phyloP scores from a whole-genome alignment of 2,797 vertebrate genomes.

The Gymnoscopelus braueri region DNA sequence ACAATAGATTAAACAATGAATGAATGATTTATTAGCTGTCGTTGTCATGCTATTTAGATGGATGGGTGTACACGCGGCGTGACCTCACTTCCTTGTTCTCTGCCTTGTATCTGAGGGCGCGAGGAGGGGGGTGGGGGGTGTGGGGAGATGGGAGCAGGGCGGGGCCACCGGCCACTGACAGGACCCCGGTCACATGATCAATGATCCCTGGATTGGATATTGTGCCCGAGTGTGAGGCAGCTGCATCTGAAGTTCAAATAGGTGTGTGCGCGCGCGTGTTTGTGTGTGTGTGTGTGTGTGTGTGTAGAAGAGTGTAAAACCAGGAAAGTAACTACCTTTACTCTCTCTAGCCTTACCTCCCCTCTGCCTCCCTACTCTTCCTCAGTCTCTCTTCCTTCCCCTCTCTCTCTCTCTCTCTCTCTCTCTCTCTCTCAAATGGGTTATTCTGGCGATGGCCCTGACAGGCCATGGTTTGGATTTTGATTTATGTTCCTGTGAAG shows the following conservation, averaged over 20 bases:
- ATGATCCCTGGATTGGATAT: constrained; percentile 77
- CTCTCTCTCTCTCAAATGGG: constrained; percentile 91
- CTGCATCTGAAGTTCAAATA: constrained; percentile 74
- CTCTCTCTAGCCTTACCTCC: constrained; percentile 72
- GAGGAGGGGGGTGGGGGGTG: constrained; percentile 42
- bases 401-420: constrained; percentile 30
- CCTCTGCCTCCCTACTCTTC: constrained; percentile 31
- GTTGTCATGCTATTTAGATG: constrained; percentile 85
- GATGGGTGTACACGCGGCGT: constrained; percentile 80
- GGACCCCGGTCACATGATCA: constrained; percentile 81
- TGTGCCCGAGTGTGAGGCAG: constrained; percentile 67
- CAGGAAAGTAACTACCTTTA: constrained; percentile 79
- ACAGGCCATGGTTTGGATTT: constrained; percentile 99
- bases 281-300: constrained; percentile 11
- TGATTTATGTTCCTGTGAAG: constrained; percentile 99
- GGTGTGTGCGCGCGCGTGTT: constrained; percentile 27
- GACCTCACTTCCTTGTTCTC: constrained; percentile 85
- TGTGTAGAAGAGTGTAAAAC: constrained; percentile 53
- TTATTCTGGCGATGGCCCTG: constrained; percentile 98
- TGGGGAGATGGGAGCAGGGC: constrained; percentile 65
- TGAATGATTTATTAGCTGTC: constrained; percentile 86
- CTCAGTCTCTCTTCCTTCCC: constrained; percentile 22
- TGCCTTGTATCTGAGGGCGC: constrained; percentile 75
- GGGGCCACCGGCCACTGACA: constrained; percentile 81
- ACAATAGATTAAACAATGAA: constrained; percentile 86